phyloP scores from a whole-genome alignment of 2,888 invertebrate species.

The Tipula unca region DNA sequence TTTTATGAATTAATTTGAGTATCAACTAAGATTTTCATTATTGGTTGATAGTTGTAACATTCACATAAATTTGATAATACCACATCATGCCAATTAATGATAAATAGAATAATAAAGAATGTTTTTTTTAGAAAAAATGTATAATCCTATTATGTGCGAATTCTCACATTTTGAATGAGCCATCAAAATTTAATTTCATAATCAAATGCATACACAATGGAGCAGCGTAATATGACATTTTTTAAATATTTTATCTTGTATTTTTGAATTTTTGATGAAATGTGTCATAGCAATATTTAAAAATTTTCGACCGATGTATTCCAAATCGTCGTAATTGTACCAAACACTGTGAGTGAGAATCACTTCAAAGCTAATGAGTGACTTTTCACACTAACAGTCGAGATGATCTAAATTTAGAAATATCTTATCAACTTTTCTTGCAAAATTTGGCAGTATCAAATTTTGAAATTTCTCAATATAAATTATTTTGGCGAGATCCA shows the following conservation, averaged over 20 bases:
- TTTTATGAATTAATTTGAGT: not conserved
- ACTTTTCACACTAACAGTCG: too few species aligned
- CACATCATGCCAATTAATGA: not conserved
- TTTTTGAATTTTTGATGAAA: not conserved
- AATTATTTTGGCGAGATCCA: too few species aligned
- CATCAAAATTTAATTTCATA: not conserved
- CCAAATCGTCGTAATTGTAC: too few species aligned
- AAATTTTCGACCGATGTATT: too few species aligned
- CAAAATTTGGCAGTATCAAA: too few species aligned
- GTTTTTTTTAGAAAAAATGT: not conserved
- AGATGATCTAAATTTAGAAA: too few species aligned
- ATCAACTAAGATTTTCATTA: not conserved
- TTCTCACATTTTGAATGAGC: not conserved
- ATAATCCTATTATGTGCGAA: not conserved
- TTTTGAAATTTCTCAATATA: too few species aligned
- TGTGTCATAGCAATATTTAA: not conserved
- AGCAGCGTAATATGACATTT: not conserved
- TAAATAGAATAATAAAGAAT: not conserved
- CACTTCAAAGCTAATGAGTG: too few species aligned
- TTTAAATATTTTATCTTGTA: not conserved
- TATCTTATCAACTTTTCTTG: too few species aligned
- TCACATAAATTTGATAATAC: not conserved
- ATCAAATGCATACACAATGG: not conserved
- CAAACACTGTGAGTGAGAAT: too few species aligned
- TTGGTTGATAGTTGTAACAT: not conserved